Evolutionary conservation across 2,797 vertebrate species (phyloP).

Genomic region (Sylvia borin): DNA sequence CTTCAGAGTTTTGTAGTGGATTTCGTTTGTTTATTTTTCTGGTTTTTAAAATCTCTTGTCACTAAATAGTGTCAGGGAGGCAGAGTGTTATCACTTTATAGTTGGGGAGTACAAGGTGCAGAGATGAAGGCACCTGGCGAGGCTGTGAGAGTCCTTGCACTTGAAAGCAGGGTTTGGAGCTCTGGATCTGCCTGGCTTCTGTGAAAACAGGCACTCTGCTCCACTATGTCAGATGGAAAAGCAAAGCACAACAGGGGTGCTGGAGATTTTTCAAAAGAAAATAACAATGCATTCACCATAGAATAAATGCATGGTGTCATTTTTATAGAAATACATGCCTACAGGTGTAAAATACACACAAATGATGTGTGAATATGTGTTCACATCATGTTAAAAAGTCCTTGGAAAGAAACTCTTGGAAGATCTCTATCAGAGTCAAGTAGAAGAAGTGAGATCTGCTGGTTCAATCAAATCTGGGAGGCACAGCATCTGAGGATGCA

Average conservation of each 20-base stretch:
- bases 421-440: neutral
- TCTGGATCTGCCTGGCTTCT: neutral
- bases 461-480: neutral
- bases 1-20: neutral
- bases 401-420: neutral
- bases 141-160: neutral
- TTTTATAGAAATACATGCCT: neutral
- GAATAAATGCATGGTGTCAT: fast-evolving
- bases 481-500: neutral
- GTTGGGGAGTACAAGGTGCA: neutral
- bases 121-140: neutral
- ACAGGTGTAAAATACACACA: neutral
- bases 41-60: neutral
- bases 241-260: neutral
- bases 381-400: neutral
- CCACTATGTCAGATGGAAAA: fast-evolving
- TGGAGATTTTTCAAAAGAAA: neutral
- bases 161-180: neutral
- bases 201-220: neutral
- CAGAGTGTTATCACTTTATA: neutral
- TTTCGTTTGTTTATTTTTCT: neutral
- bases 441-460: neutral
- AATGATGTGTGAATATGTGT: neutral
- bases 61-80: neutral
- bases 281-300: fast-evolving